A percentile compares a stretch with the other conserved stretches of the same genome.
Conservation (phyloP, 2,113 vertebrate species). For the Castor canadensis region DNA sequence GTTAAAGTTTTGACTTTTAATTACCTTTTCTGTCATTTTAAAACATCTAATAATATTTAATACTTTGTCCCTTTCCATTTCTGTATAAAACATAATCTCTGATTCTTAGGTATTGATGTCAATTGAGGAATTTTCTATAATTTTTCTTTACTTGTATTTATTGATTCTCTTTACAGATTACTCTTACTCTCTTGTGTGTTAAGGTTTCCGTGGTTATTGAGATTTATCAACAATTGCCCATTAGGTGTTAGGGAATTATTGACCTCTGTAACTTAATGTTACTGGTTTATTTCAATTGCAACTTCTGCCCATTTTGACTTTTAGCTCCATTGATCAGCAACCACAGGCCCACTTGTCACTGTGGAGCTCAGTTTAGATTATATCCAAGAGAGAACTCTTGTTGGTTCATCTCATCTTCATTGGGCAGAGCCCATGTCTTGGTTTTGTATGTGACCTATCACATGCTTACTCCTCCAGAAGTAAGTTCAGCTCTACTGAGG, state of each 20-base stretch:
- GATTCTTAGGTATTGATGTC: background rate
- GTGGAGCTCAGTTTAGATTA: background rate
- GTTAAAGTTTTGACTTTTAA: background rate
- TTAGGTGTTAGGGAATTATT: background rate
- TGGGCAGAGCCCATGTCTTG: background rate
- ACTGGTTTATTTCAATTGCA: background rate
- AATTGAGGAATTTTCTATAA: background rate
- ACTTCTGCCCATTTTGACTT: background rate
- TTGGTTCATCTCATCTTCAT: background rate
- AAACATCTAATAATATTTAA: background rate
- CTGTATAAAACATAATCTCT: background rate
- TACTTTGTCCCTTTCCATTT: background rate
- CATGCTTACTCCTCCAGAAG: background rate
- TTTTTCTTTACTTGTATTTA: slow-evolving; percentile 2
- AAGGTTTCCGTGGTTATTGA: background rate
- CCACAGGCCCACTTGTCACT: background rate
- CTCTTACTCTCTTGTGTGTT: background rate
- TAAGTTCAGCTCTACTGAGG: background rate
- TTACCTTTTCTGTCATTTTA: background rate
- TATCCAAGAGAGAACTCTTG: background rate
- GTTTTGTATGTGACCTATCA: background rate
- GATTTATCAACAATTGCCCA: background rate
- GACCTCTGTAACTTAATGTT: background rate
- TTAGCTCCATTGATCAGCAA: background rate
- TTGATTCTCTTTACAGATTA: background rate